phyloP scores from a whole-genome alignment of 2,888 invertebrate species.

The Polydrusus pterygomalis region DNA sequence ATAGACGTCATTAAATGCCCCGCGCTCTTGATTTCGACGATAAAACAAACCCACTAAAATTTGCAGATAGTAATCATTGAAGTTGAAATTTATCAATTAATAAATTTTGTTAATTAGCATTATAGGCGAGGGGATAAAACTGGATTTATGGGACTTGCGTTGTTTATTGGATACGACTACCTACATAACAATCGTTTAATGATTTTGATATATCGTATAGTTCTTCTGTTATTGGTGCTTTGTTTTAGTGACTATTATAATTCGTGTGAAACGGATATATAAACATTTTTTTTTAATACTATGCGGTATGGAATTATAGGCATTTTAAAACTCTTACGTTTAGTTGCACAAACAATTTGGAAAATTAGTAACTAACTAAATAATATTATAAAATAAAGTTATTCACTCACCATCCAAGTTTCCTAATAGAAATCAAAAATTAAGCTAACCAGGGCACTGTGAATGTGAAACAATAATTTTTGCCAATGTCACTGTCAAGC shows the following conservation, averaged over 20 bases:
- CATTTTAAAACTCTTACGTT: too few species aligned
- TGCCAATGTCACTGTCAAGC: too few species aligned
- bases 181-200: constrained; percentile 41
- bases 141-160: constrained; percentile 47
- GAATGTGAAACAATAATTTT: too few species aligned
- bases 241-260: neutral
- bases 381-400: too few species aligned
- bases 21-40: constrained; percentile 56
- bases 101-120: constrained; percentile 58
- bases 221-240: neutral
- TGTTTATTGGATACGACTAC: constrained; percentile 49
- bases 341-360: too few species aligned
- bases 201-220: constrained; percentile 30
- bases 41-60: constrained; percentile 58
- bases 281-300: too few species aligned
- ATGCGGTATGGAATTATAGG: too few species aligned
- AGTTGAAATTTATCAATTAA: constrained; percentile 58
- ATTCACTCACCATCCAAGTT: too few species aligned
- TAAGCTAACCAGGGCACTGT: too few species aligned
- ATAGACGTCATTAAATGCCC: constrained; percentile 58
- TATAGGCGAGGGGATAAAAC: constrained; percentile 49
- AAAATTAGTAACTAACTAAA: too few species aligned
- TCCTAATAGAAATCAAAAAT: too few species aligned
- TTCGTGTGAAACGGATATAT: neutral
- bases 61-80: constrained; percentile 58